Percentiles rank a stretch among this genome's conserved stretches.
Conservation (phyloP, 1,140 invertebrate species). For the Calliopsis andreniformis region DNA sequence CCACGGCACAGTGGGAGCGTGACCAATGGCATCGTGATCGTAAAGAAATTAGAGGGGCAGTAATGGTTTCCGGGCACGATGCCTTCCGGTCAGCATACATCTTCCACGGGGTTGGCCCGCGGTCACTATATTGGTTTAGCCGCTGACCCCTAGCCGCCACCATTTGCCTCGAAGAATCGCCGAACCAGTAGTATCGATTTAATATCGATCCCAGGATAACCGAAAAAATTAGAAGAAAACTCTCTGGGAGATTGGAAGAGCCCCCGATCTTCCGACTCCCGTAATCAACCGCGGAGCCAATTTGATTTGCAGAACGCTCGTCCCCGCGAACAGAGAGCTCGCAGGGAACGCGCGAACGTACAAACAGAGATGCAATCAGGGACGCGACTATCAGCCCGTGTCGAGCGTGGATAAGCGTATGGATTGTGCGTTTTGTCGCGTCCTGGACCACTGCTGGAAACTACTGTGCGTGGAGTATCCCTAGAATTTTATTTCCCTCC, state of each 20-base stretch:
- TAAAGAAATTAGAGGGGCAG: conserved; percentile 81
- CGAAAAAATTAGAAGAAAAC: too few relatives aligned
- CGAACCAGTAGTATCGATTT: too few relatives aligned
- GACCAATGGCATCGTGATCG: conserved; percentile 80
- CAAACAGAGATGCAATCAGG: conserved; percentile 66
- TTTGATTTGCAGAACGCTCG: conserved; percentile 33
- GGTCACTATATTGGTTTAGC: conserved; percentile 49
- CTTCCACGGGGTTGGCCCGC: conserved; percentile 66
- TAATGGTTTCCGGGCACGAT: conserved; percentile 80
- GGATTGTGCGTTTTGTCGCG: conserved; percentile 51
- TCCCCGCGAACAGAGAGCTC: conserved; percentile 12
- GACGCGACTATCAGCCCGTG: conserved; percentile 45
- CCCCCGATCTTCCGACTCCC: not conserved
- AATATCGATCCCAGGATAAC: too few relatives aligned
- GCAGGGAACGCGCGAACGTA: conserved; percentile 51
- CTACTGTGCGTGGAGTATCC: conserved; percentile 34
- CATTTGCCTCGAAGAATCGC: too few relatives aligned
- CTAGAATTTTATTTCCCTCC: too few relatives aligned
- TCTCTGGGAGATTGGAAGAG: conserved; percentile 1
- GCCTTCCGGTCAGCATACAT: conserved; percentile 80
- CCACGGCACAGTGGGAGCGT: conserved; percentile 72
- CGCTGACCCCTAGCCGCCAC: conserved; percentile 57
- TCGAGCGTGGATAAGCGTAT: conserved; percentile 46
- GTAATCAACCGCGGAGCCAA: conserved; percentile 2
- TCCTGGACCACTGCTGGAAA: conserved; percentile 33